Percentiles rank a stretch among this genome's conserved stretches.
Conservation (phyloP, 2,113 vertebrate genomes). For the Spilogale gracilis region DNA sequence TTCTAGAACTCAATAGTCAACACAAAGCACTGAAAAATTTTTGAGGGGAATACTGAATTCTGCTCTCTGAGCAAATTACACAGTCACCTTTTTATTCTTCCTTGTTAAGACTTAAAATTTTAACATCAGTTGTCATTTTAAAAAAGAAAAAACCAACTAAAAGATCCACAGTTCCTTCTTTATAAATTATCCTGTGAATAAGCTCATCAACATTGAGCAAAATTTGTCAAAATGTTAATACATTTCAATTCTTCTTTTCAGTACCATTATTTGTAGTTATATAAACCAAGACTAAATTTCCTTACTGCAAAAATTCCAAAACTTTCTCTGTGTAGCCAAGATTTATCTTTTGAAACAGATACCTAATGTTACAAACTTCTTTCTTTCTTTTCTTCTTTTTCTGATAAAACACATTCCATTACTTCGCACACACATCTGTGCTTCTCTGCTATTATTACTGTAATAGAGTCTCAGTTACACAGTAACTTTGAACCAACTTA, state of each 20-base stretch:
- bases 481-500: neutral
- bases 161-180: neutral
- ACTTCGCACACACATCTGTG: neutral
- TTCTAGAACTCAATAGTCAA: neutral
- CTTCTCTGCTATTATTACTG: neutral
- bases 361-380: neutral
- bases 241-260: constrained; percentile 36
- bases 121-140: constrained; percentile 43
- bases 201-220: constrained; percentile 19
- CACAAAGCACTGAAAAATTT: neutral
- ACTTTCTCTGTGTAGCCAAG: neutral
- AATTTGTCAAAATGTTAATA: constrained; percentile 71
- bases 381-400: neutral
- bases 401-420: neutral
- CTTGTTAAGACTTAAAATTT: constrained; percentile 22
- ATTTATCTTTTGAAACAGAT: neutral
- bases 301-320: neutral
- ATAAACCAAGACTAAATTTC: constrained; percentile 41
- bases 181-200: constrained; percentile 40
- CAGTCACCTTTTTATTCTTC: constrained; percentile 23
- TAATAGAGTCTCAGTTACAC: constrained; percentile 4
- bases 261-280: constrained; percentile 38
- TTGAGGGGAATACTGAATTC: neutral
- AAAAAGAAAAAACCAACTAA: constrained; percentile 37
- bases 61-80: constrained; percentile 2